phyloP scores from a whole-genome alignment of 23 tunicate genomes.

The Diplosoma virens region DNA sequence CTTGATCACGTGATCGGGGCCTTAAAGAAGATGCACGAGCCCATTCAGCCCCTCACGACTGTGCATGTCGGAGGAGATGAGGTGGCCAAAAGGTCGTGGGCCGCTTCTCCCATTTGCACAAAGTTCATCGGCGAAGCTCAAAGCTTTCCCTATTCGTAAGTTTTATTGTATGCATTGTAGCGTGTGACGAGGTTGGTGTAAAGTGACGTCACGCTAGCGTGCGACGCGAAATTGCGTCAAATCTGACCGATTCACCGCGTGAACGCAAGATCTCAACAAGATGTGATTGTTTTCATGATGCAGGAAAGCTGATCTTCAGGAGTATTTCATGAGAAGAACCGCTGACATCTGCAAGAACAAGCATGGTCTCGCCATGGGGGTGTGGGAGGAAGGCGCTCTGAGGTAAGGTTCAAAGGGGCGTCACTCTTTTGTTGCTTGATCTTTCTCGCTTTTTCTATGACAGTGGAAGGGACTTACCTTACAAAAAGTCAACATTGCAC shows the following conservation, averaged over 20 bases:
- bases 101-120: slow-evolving; percentile 46
- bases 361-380: slow-evolving; percentile 45
- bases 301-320: slow-evolving; percentile 41
- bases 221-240: too few relatives aligned
- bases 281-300: background rate
- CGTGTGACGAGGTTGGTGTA: too few relatives aligned
- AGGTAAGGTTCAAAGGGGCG: background rate
- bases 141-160: slow-evolving; percentile 15
- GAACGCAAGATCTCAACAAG: background rate
- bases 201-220: background rate
- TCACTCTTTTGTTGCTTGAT: background rate
- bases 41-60: slow-evolving; percentile 64
- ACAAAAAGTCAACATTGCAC: slow-evolving; percentile 24
- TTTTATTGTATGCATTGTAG: too few relatives aligned
- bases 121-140: slow-evolving; percentile 5
- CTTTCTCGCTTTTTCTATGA: background rate
- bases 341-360: slow-evolving; percentile 41
- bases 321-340: slow-evolving; percentile 51
- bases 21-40: slow-evolving; percentile 38
- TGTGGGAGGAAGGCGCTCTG: slow-evolving; percentile 83
- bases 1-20: slow-evolving; percentile 32
- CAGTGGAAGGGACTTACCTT: slow-evolving; percentile 15
- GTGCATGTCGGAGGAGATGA: slow-evolving; percentile 90
- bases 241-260: too few relatives aligned
- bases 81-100: slow-evolving; percentile 72